Conservation (phyloP, 2,113 vertebrate species). For the Rhabdornis inornatus region DNA sequence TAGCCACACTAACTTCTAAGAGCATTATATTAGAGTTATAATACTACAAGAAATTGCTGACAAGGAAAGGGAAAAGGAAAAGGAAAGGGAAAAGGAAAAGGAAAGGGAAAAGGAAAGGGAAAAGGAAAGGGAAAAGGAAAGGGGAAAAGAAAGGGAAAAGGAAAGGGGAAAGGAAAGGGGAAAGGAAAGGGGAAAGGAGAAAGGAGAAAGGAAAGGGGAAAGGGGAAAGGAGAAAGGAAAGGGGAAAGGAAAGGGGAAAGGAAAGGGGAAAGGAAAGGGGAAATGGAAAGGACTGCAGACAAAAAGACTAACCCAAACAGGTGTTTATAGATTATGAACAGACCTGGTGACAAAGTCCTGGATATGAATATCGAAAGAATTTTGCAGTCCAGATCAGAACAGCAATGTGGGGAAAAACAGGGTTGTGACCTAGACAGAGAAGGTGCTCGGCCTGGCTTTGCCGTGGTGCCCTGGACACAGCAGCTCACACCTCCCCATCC, state of each 20-base stretch:
- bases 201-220: too few relatives aligned
- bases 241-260: too few relatives aligned
- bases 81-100: too few relatives aligned
- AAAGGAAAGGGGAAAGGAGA: not conserved
- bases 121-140: too few relatives aligned
- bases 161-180: not conserved
- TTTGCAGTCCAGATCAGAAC: not conserved
- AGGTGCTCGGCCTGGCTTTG: not conserved
- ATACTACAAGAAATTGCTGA: not conserved
- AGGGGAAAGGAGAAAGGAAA: too few relatives aligned
- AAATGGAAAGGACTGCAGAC: not conserved
- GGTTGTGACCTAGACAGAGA: not conserved
- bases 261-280: not conserved
- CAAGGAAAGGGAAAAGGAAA: not conserved
- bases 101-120: too few relatives aligned
- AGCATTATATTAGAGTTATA: not conserved
- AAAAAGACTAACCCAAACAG: not conserved
- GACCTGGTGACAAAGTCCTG: not conserved
- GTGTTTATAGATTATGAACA: not conserved
- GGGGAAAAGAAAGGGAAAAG: too few relatives aligned
- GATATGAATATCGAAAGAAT: not conserved
- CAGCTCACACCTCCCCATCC: not conserved
- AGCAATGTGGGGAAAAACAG: not conserved
- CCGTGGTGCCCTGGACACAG: accelerated
- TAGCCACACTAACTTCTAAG: not conserved